Evolutionary conservation across 2,113 vertebrate species (phyloP), one percentile per base, ranked within the genome.

Genomic region (Catharus bicknelli): DNA sequence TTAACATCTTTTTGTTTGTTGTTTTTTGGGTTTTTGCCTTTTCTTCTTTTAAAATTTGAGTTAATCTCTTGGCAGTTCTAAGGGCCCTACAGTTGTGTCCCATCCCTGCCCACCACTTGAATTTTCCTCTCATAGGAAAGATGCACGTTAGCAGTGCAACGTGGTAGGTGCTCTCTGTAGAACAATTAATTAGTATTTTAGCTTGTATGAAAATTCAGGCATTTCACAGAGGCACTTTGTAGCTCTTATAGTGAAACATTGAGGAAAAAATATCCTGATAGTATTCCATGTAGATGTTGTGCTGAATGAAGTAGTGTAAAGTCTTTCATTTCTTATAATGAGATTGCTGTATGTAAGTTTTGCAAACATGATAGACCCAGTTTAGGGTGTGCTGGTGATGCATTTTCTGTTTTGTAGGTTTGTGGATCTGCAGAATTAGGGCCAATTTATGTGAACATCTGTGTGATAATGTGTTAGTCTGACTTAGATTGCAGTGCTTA

Each of bases 101-200:
- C 10, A 16, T 48, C 27, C 16, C 8, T 0, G 0, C 13, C 4
- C 4, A 3, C 15, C 7, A 1, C 26, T 69, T 62, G 2, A 62
- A 7, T 80, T 83, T 88, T 59, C 12, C 3, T 4, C 9, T 51
- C 1, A 1, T 2, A 12, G 22, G 45, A 54, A 30, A 59, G 51
- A 8, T 57, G 18, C 29, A 21, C 2, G 0, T 66, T 32, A 42
- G 36, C 47, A 62, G 3, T 57, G 38, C 8, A 7, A 4, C 0
- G 0, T 27, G 27, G 18, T 22, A 47, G 43, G 29, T 86, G 10
- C 40, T 86, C 26, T 66, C 54, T 54, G n/a, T 18, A 45, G 51
- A 59, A 81, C 74, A 48, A 67, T 13, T 3, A 47, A n/a, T 43
- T 47, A 3, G 1, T 63, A 9, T 77, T 83, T 77, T 43, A 13